Base-by-base conservation (phyloP, 2,113 vertebrate genomes). In the Fregetta grallaria region DNA sequence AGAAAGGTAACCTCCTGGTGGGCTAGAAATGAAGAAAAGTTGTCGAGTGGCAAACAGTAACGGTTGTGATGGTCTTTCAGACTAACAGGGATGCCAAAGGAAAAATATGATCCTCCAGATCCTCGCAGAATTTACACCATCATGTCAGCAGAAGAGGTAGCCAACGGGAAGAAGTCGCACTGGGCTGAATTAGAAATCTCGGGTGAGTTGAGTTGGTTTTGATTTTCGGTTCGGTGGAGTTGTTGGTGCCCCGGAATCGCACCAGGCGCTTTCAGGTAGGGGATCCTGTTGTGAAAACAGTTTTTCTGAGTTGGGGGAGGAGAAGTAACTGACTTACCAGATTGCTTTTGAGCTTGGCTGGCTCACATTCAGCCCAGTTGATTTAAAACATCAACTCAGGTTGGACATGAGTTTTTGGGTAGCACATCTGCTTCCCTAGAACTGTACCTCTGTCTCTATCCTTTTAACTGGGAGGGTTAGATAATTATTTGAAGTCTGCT, bases 91-190 rank as follows among this genome's bases (percentile, higher is more conserved):
- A 99, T 99, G 99, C 99, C 99, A 99, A 99, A 99, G 98, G 99
- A 99, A 99, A 99, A 99, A 99, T 99, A 99, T 99, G 99, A 99
- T 97, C 99, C 99, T 98, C 99, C 99, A 94, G 99, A 99, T 98
- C 99, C 99, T 97, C 99, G 99, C 97, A 98, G 99, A 98, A 99
- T 99, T 98, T 99, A 99, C 96, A 99, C 99, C 98, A 99, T 99
- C 98, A 99, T 99, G 99, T 99, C 99, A 94, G 98, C 99, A 58
- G 99, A 99, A 98, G 99, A 99, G 98, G 98, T 98, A 97, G 99
- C 99, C 97, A 99, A 98, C 42, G 99, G 99, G 94, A 99, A 99
- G 98, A 99, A 99, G 98, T 99, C 99, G 65, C 98, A 99, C 97
- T 99, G 99, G 99, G 98, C 99, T 30, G 99, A 99, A 97, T 98